Evolutionary conservation across 2,797 vertebrate species (phyloP).

Genomic region (Glyptemys insculpta): DNA sequence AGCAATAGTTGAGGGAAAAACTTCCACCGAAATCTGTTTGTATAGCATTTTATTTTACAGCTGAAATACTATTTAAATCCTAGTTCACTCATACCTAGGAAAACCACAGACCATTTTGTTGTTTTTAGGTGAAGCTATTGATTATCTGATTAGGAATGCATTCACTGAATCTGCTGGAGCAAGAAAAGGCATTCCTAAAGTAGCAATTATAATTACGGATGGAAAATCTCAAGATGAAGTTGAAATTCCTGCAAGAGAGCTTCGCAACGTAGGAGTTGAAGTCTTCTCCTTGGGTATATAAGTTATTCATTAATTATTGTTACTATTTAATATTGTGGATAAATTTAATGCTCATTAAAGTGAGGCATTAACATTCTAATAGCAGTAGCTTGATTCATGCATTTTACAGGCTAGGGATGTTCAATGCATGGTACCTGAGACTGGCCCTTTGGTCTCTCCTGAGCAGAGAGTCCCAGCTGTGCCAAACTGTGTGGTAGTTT

Average conservation of each 20-base stretch:
- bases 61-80: constrained; percentile 18
- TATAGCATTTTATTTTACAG: background rate
- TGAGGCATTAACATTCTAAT: background rate
- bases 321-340: background rate
- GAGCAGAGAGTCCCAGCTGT: background rate
- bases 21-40: background rate
- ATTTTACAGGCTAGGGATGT: background rate
- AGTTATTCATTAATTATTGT: constrained; percentile 19
- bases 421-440: background rate
- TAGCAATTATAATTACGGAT: constrained; percentile 93
- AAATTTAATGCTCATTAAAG: background rate
- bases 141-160: constrained; percentile 87
- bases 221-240: constrained; percentile 92
- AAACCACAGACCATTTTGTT: background rate
- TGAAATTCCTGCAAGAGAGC: constrained; percentile 86
- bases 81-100: background rate
- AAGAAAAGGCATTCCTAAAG: constrained; percentile 92
- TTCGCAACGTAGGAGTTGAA: constrained; percentile 91
- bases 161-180: constrained; percentile 89
- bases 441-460: rapidly evolving
- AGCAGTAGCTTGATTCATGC: background rate
- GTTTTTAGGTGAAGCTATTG: constrained; percentile 89
- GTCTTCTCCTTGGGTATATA: constrained; percentile 93
- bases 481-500: background rate
- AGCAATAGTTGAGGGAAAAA: background rate